Conservation (phyloP, 2,888 invertebrate genomes). For the Eurois occulta region DNA sequence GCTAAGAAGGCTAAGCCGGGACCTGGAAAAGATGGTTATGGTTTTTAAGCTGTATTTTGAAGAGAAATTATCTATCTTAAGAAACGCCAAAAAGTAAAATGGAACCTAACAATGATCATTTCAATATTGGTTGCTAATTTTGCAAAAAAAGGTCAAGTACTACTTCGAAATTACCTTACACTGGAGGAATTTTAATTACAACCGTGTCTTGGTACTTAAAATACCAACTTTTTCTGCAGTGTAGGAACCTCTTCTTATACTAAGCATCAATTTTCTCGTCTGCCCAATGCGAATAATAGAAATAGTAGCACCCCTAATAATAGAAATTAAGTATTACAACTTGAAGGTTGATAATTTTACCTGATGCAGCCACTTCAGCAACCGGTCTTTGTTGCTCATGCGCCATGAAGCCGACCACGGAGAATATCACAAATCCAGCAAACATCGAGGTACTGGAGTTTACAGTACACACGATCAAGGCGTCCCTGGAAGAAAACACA, state of each 20-base stretch:
- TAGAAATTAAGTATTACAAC: background rate
- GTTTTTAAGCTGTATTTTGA: background rate
- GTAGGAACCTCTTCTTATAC: no score
- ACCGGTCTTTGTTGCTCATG: slow-evolving; percentile 98
- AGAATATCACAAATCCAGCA: slow-evolving; percentile 98
- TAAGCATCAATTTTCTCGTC: no score
- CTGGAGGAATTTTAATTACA: no score
- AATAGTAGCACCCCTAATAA: background rate
- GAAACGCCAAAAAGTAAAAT: no score
- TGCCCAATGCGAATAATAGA: background rate
- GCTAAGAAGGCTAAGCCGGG: slow-evolving; percentile 97
- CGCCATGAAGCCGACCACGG: slow-evolving; percentile 98
- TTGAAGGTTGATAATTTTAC: slow-evolving; percentile 81
- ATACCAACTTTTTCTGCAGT: no score
- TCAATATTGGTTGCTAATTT: no score
- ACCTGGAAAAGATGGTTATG: slow-evolving; percentile 87
- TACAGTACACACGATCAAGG: slow-evolving; percentile 96
- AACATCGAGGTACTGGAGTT: slow-evolving; percentile 98
- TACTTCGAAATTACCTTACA: no score
- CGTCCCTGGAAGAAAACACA: slow-evolving; percentile 91
- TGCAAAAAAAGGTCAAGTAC: no score
- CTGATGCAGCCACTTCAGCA: slow-evolving; percentile 97
- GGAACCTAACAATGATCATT: no score
- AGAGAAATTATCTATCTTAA: background rate
- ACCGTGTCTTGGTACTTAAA: no score